These are phyloP conservation scores for Odontamblyopus rebecca DNA, from an alignment of 2,797 vertebrate species.

Conservation along the genomic window DNA sequence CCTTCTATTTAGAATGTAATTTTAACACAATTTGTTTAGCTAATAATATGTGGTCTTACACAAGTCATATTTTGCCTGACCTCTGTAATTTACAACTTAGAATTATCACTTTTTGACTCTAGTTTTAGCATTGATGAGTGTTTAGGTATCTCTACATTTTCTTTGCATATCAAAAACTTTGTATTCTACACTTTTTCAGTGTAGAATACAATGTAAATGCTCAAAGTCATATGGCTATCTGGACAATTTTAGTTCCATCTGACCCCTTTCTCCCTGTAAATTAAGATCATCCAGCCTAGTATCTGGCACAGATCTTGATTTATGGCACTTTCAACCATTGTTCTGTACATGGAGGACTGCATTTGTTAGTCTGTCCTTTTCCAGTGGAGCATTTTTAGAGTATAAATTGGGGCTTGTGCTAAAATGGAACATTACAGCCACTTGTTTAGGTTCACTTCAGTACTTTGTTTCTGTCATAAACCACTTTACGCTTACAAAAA, in stretches of 20 bases:
- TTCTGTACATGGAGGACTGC: slow-evolving; percentile 16
- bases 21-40: too few relatives aligned
- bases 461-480: slow-evolving; percentile 19
- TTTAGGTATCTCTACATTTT: background rate
- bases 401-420: slow-evolving; percentile 10
- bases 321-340: slow-evolving; percentile 19
- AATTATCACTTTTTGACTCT: too few relatives aligned
- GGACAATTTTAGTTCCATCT: background rate
- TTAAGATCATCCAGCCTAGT: slow-evolving; percentile 19
- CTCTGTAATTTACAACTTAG: background rate
- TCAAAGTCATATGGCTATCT: background rate
- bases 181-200: background rate
- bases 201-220: background rate
- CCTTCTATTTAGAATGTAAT: too few relatives aligned
- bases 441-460: slow-evolving; percentile 5
- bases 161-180: background rate
- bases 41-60: too few relatives aligned
- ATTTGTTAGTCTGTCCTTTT: slow-evolving; percentile 14
- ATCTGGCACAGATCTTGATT: slow-evolving; percentile 30
- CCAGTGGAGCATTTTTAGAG: background rate
- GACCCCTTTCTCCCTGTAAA: slow-evolving; percentile 3
- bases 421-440: slow-evolving; percentile 17
- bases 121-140: too few relatives aligned
- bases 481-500: slow-evolving; percentile 26
- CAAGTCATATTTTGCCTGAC: background rate